These are phyloP conservation scores for Drosophila subpulchrella DNA, from an alignment of 1,140 invertebrate genomes.

Conservation along the genomic window DNA sequence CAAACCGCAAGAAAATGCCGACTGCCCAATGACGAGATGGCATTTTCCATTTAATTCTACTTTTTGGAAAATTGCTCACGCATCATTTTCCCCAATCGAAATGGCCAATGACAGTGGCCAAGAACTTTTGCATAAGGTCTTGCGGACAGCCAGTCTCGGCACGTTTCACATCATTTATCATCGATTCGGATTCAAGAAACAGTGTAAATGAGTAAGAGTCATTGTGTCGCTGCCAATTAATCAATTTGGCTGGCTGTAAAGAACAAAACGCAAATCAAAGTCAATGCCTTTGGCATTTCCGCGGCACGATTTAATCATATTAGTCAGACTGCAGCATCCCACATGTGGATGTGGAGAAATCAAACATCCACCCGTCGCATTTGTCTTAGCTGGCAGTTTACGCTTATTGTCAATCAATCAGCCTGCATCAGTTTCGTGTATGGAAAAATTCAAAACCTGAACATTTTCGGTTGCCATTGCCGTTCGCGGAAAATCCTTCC, in stretches of 20 bases:
- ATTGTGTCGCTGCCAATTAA: constrained; percentile 54
- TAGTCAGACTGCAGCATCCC: constrained; percentile 40
- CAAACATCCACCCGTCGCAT: constrained; percentile 32
- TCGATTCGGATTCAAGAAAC: constrained; percentile 28
- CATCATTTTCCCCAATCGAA: constrained; percentile 57
- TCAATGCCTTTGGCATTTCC: constrained; percentile 16
- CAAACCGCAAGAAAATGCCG: constrained; percentile 29
- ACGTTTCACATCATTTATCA: constrained; percentile 65
- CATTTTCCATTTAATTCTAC: constrained; percentile 67
- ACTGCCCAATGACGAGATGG: constrained; percentile 30
- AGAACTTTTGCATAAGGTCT: constrained; percentile 50
- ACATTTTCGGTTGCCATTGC: constrained; percentile 8
- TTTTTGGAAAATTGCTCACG: constrained; percentile 66
- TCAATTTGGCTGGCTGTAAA: constrained; percentile 39
- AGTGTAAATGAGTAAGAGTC: constrained; percentile 16
- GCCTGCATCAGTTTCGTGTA: constrained; percentile 35
- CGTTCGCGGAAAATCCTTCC: constrained; percentile 25
- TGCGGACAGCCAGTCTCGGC: constrained; percentile 25
- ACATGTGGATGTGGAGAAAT: background rate
- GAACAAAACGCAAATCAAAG: constrained; percentile 34
- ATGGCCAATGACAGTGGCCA: constrained; percentile 51
- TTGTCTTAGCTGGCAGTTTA: constrained; percentile 60
- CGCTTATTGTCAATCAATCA: constrained; percentile 75
- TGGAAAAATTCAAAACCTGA: constrained; percentile 10
- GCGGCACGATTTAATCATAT: constrained; percentile 50